A percentile compares a stretch with the other conserved stretches of the same genome.
These are phyloP conservation scores for Pristionchus japonicus DNA, from an alignment of 2,888 invertebrate species.

Conservation along the genomic window DNA sequence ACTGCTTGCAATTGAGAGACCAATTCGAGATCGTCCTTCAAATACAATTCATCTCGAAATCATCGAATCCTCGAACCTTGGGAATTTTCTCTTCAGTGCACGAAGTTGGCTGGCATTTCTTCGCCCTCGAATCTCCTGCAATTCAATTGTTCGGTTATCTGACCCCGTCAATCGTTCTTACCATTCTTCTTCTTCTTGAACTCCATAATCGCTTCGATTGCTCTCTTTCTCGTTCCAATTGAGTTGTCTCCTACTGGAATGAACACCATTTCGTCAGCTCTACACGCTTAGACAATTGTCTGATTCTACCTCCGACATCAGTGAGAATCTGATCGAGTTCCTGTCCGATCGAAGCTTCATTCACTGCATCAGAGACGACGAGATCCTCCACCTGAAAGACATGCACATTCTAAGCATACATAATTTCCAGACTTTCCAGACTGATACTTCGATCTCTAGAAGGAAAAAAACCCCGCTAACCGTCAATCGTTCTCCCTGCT, in stretches of 20 bases:
- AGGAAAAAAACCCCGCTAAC: background rate
- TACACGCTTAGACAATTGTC: background rate
- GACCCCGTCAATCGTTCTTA: background rate
- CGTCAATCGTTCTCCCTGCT: background rate
- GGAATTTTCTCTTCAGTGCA: conserved; percentile 25
- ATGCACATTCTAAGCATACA: too few relatives aligned
- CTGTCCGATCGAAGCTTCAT: background rate
- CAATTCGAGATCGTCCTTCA: conserved; percentile 34
- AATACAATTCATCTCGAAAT: background rate
- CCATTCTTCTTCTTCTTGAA: conserved; percentile 32
- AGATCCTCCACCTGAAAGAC: background rate
- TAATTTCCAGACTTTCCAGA: too few relatives aligned
- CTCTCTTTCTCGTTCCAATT: conserved; percentile 29
- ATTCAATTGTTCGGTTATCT: background rate
- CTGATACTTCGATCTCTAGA: background rate
- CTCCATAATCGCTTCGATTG: background rate
- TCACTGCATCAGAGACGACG: conserved; percentile 8
- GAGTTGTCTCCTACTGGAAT: conserved; percentile 40
- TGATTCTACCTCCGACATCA: conserved; percentile 37
- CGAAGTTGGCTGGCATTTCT: background rate
- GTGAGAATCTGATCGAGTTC: conserved; percentile 19
- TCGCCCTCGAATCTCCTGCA: background rate
- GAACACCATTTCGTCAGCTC: background rate
- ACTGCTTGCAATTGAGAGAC: conserved; percentile 24
- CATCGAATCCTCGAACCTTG: background rate